phyloP scores from a whole-genome alignment of 2,113 vertebrate species.

The Polyodon spathula region DNA sequence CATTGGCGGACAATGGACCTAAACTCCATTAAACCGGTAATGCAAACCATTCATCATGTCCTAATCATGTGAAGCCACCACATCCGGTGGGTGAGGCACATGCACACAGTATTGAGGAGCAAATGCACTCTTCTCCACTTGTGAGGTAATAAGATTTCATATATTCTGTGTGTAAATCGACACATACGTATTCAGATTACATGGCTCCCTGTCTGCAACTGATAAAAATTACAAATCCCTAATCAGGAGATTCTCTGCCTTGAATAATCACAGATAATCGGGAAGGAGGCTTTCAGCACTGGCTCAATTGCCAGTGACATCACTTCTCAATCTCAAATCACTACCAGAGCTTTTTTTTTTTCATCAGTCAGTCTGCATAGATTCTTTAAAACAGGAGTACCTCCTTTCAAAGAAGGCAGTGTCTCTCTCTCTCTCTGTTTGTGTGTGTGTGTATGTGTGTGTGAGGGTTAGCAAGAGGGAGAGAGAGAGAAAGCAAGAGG shows the following conservation, averaged over 20 bases:
- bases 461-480: constrained; percentile 25
- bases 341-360: constrained; percentile 32
- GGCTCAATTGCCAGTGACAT: constrained; percentile 53
- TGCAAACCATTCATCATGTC: constrained; percentile 54
- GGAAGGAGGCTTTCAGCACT: constrained; percentile 30
- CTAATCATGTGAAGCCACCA: constrained; percentile 35
- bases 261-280: constrained; percentile 19
- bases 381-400: constrained; percentile 58
- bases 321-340: constrained; percentile 43
- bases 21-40: constrained; percentile 49
- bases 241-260: constrained; percentile 6
- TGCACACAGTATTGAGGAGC: background rate
- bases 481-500: constrained; percentile 22
- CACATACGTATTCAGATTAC: background rate
- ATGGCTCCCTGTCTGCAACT: background rate
- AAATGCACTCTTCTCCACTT: too few species aligned
- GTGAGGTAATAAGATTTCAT: too few species aligned
- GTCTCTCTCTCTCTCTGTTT: constrained; percentile 53
- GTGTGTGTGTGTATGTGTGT: constrained; percentile 35
- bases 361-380: constrained; percentile 46
- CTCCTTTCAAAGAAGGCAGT: constrained; percentile 38
- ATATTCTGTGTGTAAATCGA: background rate
- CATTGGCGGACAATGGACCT: constrained; percentile 31
- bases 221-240: background rate
- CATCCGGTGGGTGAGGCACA: background rate